Base-by-base conservation (phyloP, 2,888 invertebrate genomes). In the Athalia cordata region DNA sequence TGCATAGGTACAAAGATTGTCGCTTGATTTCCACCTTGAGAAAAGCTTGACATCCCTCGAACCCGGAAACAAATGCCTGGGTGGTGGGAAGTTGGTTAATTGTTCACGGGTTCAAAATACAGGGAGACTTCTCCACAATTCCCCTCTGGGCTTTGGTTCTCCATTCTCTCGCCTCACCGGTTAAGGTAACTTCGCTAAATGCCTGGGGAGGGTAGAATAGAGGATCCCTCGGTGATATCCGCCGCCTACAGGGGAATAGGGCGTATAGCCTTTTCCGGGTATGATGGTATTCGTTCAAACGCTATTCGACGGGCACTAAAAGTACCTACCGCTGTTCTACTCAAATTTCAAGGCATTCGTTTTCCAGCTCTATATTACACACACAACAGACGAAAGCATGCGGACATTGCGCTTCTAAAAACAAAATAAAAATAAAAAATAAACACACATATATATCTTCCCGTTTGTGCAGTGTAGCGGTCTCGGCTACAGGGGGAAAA, bases 161-260 rank as follows among this genome's bases (percentile, higher is more conserved):
- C 57, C 72, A 72, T 72, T 72, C 59, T 59, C 72, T 59, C 72
- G 57, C 47, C 72, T 59, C 57, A 47, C 59, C 72, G 72, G 57
- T 72, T 72, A 72, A 72, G 72, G 47, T 72, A 72, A 59, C 72
- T 72, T 45, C 47, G 57, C 72, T 72, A 72, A 72, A 72, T 59
- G 72, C 72, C 57, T 72, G 59, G 59, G 59, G 59, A 72, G 72
- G 72, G 9, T 13, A 59, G 59, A 57, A 72, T 7, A 59, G 45
- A 72, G 47, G 47, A 59, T 72, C 59, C 72, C 72, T 59, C 13
- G 72, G 13, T 59, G 72, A 59, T 72, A 47, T 59, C 47, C 43
- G 13, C 72, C 47, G 59, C 47, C 59, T 72, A 9, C 43, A 52
- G 29, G 68, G 68, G 7, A 52, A 29, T 43, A 55, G 52, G 52